These are phyloP conservation scores for Taenioides sp. DNA, from an alignment of 2,797 vertebrate species.

Conservation along the genomic window DNA sequence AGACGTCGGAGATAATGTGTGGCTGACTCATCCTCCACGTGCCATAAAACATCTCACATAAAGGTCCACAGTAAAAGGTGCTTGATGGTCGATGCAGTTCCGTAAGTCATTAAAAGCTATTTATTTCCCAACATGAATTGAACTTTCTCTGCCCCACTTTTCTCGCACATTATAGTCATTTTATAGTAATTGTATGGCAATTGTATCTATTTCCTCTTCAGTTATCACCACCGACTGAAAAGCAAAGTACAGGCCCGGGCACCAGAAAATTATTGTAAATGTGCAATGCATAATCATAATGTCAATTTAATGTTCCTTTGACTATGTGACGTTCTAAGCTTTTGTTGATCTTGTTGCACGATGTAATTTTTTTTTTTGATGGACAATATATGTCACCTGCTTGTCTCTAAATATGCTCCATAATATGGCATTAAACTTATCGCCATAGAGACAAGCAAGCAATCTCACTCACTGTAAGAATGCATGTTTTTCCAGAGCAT, in stretches of 20 bases:
- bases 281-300: too few species aligned
- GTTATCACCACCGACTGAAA: background rate
- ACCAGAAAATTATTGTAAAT: too few species aligned
- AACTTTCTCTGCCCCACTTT: conserved; percentile 1
- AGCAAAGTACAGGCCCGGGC: background rate
- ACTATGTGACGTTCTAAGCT: too few species aligned
- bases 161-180: background rate
- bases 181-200: background rate
- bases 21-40: background rate
- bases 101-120: conserved; percentile 8
- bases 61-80: conserved; percentile 11
- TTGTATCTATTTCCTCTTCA: background rate
- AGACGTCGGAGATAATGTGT: conserved; percentile 13
- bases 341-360: too few species aligned
- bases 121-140: background rate
- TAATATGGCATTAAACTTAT: too few species aligned
- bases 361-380: too few species aligned
- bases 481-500: too few species aligned
- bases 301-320: too few species aligned
- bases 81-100: conserved; percentile 9
- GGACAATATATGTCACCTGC: too few species aligned
- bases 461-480: too few species aligned
- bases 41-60: conserved; percentile 11
- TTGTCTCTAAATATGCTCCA: too few species aligned
- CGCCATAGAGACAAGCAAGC: too few species aligned